These are phyloP conservation scores for Marmota monax DNA, from an alignment of 2,113 vertebrate genomes.

Conservation along the genomic window DNA sequence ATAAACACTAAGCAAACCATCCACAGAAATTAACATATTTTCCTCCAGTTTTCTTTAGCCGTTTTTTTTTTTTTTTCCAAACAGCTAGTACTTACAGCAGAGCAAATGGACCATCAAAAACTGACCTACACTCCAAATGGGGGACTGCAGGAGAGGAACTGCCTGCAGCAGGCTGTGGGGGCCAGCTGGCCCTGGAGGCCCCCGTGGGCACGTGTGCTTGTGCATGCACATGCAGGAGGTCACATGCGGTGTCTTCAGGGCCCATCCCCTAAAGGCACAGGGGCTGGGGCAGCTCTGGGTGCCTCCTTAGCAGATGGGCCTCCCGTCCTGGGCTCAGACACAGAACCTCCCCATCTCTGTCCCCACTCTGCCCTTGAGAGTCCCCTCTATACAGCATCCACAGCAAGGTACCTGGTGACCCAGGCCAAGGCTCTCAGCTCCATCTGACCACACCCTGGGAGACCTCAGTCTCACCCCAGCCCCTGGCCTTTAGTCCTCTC, in stretches of 20 bases:
- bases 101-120: slow-evolving; percentile 97
- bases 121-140: slow-evolving; percentile 88
- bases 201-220: slow-evolving; percentile 16
- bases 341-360: background rate
- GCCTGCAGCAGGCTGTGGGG: slow-evolving; percentile 82
- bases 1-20: slow-evolving; percentile 81
- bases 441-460: background rate
- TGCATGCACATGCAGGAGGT: slow-evolving; percentile 49
- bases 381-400: background rate
- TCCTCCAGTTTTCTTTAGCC: slow-evolving; percentile 84
- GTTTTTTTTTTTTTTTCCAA: slow-evolving; percentile 76
- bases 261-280: too few relatives aligned
- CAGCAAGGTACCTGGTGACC: too few relatives aligned
- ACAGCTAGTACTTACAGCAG: slow-evolving; percentile 88
- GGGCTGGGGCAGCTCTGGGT: background rate
- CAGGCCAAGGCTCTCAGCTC: background rate
- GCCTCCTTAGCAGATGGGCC: slow-evolving; percentile 70
- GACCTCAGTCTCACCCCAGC: background rate
- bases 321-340: background rate
- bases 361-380: too few relatives aligned
- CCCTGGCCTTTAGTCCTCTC: background rate
- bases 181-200: slow-evolving; percentile 58
- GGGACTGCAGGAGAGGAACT: slow-evolving; percentile 87
- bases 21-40: slow-evolving; percentile 89
- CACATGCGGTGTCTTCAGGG: background rate